Conservation (phyloP, 64 coral and sea anemone genomes). For the Actinia tenebrosa region DNA sequence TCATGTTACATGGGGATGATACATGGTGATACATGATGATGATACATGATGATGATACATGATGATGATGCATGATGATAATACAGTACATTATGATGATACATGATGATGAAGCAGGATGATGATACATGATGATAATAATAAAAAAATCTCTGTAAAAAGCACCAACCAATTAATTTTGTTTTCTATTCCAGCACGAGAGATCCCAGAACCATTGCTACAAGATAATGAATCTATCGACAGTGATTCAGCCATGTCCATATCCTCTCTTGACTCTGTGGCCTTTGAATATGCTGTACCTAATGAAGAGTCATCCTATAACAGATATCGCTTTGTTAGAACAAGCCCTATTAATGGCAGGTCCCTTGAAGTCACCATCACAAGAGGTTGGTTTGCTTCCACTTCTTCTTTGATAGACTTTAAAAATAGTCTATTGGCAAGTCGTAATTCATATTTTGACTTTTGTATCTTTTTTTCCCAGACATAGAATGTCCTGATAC, state of each 20-base stretch:
- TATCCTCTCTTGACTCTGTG: conserved; percentile 1
- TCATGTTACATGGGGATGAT: not conserved
- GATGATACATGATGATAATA: too few relatives aligned
- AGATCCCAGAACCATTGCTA: not conserved
- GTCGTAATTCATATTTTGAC: not conserved
- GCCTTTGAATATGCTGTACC: conserved; percentile 15
- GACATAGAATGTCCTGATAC: not conserved
- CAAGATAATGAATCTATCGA: not conserved
- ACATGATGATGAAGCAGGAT: too few relatives aligned
- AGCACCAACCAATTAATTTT: not conserved
- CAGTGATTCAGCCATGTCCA: conserved; percentile 5
- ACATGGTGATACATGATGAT: not conserved
- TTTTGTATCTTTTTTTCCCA: not conserved
- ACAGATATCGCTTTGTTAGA: not conserved
- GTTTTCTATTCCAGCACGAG: not conserved
- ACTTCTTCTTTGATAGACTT: too few relatives aligned
- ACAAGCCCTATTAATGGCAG: not conserved
- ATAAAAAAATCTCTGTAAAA: too few relatives aligned
- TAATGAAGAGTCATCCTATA: not conserved
- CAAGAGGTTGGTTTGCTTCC: not conserved
- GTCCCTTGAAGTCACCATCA: not conserved
- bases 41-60: too few relatives aligned
- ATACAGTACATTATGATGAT: too few relatives aligned
- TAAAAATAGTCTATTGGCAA: too few relatives aligned
- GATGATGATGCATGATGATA: too few relatives aligned